phyloP scores from a whole-genome alignment of 2,113 vertebrate genomes.

The Scophthalmus maximus region DNA sequence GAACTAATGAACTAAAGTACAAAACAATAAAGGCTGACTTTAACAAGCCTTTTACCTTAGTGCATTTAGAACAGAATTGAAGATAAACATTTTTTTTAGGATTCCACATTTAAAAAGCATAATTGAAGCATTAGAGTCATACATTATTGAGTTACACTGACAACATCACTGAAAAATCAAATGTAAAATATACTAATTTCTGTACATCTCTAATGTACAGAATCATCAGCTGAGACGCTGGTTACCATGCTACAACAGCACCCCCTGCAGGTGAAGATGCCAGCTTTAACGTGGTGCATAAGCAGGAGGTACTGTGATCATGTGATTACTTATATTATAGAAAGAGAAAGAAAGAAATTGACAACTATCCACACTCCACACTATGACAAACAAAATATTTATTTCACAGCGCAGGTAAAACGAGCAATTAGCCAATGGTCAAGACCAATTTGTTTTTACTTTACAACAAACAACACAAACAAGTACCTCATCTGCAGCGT shows the following conservation, averaged over 20 bases:
- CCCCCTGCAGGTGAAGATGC: slow-evolving; percentile 46
- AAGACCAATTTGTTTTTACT: not conserved
- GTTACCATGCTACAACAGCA: slow-evolving; percentile 32
- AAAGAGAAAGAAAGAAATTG: not conserved
- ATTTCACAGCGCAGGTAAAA: slow-evolving; percentile 30
- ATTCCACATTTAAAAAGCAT: not conserved
- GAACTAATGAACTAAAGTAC: not conserved
- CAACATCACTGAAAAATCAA: no score
- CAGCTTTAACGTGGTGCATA: no score
- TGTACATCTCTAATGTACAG: no score
- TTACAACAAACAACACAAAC: slow-evolving; percentile 3
- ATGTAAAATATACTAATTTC: no score
- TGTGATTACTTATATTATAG: no score
- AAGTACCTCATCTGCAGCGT: not conserved
- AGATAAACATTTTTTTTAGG: not conserved
- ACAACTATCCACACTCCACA: not conserved
- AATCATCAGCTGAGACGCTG: not conserved
- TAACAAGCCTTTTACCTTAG: not conserved
- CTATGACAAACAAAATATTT: slow-evolving; percentile 19
- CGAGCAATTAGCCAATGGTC: not conserved
- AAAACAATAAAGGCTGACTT: not conserved
- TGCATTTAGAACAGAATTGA: not conserved
- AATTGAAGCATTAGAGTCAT: not conserved
- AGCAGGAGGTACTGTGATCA: no score
- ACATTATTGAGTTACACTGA: no score